These are phyloP conservation scores for Malurus leucopterus DNA, from an alignment of 2,797 vertebrate genomes.

Conservation along the genomic window DNA sequence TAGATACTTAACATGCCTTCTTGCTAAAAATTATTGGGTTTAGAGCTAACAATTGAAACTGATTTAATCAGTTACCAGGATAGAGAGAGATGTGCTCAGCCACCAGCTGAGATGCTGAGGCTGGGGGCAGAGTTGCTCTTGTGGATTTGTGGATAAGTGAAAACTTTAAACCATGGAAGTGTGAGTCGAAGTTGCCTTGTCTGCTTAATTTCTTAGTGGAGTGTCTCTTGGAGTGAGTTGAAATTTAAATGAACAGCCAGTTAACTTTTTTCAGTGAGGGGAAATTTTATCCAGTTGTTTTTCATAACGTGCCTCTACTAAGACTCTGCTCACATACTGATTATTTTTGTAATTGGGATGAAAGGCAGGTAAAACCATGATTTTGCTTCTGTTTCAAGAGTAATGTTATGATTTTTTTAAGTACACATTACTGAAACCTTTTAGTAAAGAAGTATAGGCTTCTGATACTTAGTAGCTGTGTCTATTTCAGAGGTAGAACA, in stretches of 20 bases:
- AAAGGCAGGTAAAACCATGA: not conserved
- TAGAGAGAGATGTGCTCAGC: not conserved
- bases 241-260: not conserved
- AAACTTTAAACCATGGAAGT: not conserved
- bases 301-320: not conserved
- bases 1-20: not conserved
- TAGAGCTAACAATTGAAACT: not conserved
- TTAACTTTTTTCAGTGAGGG: not conserved
- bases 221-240: not conserved
- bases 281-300: not conserved
- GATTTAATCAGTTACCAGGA: not conserved
- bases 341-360: not conserved
- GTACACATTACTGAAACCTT: not conserved
- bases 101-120: not conserved
- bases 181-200: not conserved
- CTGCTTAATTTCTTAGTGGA: not conserved
- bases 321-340: not conserved
- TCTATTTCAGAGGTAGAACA: fast-evolving
- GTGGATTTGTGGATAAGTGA: not conserved
- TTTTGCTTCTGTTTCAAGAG: not conserved
- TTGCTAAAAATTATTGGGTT: not conserved
- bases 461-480: not conserved
- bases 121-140: not conserved
- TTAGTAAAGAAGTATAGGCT: not conserved
- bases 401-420: not conserved